phyloP scores from a whole-genome alignment of 2,113 vertebrate genomes.

The Astur gentilis region DNA sequence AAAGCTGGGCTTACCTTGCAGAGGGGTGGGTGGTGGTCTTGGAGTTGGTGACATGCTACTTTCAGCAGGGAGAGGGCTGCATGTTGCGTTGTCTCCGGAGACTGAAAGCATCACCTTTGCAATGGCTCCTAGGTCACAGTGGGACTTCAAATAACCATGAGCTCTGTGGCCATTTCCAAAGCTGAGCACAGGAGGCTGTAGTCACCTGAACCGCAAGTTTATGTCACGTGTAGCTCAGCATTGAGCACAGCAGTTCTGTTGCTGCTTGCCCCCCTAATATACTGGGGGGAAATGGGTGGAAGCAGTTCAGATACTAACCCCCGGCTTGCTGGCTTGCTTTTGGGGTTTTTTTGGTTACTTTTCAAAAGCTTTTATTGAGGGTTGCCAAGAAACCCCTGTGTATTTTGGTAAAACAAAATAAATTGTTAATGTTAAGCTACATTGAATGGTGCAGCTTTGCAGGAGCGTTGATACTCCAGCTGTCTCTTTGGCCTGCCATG shows the following conservation, averaged over 20 bases:
- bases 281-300: background rate
- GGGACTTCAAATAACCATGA: background rate
- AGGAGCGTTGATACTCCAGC: background rate
- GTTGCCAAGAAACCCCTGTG: background rate
- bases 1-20: background rate
- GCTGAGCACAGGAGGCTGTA: background rate
- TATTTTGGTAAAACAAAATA: background rate
- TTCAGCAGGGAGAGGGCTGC: too few relatives aligned
- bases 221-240: rapidly evolving
- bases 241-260: background rate
- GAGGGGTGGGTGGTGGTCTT: background rate
- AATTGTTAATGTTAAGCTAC: background rate
- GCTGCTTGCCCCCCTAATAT: background rate
- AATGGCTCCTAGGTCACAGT: background rate
- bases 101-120: background rate
- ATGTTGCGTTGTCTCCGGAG: background rate
- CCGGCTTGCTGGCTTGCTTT: background rate
- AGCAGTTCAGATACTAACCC: background rate
- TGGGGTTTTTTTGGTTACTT: background rate
- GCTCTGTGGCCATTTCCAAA: background rate
- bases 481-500: background rate
- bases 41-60: background rate
- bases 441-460: background rate
- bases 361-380: background rate
- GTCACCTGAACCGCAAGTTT: background rate